Evolutionary conservation across 2,888 invertebrate genomes (phyloP).

Genomic region (Phalera bucephala): DNA sequence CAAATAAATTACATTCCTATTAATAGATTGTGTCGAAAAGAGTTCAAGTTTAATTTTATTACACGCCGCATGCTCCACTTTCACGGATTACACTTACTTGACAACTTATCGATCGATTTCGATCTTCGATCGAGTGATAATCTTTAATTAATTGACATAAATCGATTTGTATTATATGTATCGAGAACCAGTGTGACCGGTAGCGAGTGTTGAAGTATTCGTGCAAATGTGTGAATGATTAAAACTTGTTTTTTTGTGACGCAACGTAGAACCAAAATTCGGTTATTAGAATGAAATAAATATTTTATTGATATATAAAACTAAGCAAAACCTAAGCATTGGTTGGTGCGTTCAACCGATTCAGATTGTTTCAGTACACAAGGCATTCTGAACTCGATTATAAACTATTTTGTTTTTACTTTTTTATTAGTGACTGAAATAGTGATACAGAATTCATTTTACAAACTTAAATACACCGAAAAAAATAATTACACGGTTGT

Average conservation of each 20-base stretch:
- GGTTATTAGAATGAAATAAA: too few relatives aligned
- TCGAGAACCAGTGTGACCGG: slow-evolving; percentile 23
- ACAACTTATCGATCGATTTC: slow-evolving; percentile 23
- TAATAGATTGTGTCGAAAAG: neutral
- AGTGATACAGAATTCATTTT: too few relatives aligned
- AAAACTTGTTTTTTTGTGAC: neutral
- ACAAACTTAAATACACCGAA: too few relatives aligned
- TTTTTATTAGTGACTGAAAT: too few relatives aligned
- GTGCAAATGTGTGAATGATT: slow-evolving; percentile 10
- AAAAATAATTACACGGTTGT: too few relatives aligned
- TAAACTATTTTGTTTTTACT: too few relatives aligned
- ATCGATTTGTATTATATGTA: slow-evolving; percentile 22
- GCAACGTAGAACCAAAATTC: neutral
- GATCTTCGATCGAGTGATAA: slow-evolving; percentile 10
- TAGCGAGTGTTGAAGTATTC: slow-evolving; percentile 9
- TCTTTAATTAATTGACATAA: slow-evolving; percentile 29
- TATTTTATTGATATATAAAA: too few relatives aligned
- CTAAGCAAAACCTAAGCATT: too few relatives aligned
- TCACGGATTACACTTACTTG: slow-evolving; percentile 29
- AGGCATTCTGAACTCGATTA: too few relatives aligned
- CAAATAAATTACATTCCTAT: slow-evolving; percentile 15
- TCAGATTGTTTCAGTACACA: too few relatives aligned
- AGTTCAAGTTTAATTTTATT: slow-evolving; percentile 15
- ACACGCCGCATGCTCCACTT: slow-evolving; percentile 25
- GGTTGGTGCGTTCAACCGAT: too few relatives aligned